Conservation (phyloP, 2,113 vertebrate genomes). For the Perognathus longimembris region DNA sequence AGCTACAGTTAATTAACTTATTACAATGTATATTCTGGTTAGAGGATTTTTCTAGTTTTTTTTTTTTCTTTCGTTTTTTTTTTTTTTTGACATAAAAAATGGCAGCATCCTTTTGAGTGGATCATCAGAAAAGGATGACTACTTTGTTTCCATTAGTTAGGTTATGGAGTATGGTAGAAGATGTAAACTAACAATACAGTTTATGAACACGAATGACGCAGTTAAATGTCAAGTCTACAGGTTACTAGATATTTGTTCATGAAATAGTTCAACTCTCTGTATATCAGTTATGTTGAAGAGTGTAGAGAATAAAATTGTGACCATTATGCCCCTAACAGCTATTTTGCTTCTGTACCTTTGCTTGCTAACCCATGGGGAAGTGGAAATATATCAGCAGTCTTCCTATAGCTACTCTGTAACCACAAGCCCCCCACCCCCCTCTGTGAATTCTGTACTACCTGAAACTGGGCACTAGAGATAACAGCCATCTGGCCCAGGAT, state of each 20-base stretch:
- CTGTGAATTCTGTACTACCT: no score
- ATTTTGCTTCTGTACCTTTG: no score
- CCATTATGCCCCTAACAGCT: no score
- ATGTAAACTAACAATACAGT: not conserved
- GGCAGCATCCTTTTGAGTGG: not conserved
- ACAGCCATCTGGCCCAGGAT: no score
- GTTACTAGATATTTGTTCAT: not conserved
- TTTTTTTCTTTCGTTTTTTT: not conserved
- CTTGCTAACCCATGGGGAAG: no score
- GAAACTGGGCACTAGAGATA: no score
- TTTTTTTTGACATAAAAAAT: not conserved
- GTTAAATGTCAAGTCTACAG: not conserved
- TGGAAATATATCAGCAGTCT: no score
- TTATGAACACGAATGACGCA: fast-evolving
- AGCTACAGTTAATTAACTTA: slow-evolving; percentile 64
- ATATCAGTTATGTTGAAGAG: not conserved
- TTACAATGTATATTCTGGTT: slow-evolving; percentile 36
- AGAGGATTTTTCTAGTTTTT: not conserved
- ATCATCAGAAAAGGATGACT: not conserved
- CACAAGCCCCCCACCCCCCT: no score
- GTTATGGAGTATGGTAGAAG: not conserved
- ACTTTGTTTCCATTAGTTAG: not conserved
- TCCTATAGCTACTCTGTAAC: no score
- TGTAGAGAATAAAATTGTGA: no score
- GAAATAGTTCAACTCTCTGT: fast-evolving